A percentile compares a stretch with the other conserved stretches of the same genome.
Conservation (phyloP, 2,113 vertebrate species). For the Machaerirhynchus nigripectus region DNA sequence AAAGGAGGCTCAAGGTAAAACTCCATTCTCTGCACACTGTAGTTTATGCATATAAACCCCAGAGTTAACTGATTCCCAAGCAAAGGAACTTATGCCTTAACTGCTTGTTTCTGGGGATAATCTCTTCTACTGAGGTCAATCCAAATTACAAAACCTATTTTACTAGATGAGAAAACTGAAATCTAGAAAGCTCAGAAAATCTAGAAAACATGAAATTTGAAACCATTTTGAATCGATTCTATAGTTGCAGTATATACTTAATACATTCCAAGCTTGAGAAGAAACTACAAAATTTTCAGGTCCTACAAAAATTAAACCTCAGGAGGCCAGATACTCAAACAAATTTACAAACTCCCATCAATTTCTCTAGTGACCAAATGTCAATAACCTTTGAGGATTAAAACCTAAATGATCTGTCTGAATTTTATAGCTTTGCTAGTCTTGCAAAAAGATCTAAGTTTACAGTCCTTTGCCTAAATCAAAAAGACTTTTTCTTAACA, state of each 20-base stretch:
- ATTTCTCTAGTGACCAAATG: background rate
- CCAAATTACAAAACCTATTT: background rate
- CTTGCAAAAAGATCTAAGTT: background rate
- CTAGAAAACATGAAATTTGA: no score
- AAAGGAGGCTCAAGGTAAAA: background rate
- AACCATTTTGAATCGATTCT: background rate
- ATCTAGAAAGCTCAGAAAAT: background rate
- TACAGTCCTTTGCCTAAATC: background rate
- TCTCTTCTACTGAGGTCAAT: background rate
- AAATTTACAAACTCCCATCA: background rate
- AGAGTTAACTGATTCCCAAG: background rate
- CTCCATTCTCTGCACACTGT: background rate
- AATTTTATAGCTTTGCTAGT: background rate
- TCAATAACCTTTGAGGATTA: background rate
- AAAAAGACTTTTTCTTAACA: background rate
- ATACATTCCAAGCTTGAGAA: background rate
- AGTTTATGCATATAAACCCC: background rate
- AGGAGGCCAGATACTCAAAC: background rate
- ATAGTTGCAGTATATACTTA: background rate
- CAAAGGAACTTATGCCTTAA: background rate
- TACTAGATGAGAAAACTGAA: background rate
- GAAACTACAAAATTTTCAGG: background rate
- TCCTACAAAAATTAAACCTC: background rate
- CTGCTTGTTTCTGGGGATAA: background rate
- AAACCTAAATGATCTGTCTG: background rate